phyloP scores from a whole-genome alignment of 2,888 invertebrate species.

The Polietes domitor region DNA sequence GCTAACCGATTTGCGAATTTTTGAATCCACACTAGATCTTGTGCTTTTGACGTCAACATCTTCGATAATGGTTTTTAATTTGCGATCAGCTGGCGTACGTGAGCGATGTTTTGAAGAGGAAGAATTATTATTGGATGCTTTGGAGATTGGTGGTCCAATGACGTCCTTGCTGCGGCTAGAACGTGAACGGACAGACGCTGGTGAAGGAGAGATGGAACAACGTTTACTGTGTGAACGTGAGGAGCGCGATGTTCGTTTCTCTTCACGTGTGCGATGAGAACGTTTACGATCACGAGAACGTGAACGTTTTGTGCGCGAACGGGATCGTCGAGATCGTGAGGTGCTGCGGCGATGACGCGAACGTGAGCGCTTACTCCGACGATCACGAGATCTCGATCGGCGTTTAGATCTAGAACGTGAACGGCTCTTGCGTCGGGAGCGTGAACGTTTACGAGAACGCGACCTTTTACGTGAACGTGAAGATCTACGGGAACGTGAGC shows the following conservation, averaged over 20 bases:
- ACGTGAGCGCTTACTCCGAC: conserved; percentile 72
- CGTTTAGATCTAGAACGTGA: conserved; percentile 78
- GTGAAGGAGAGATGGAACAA: conserved; percentile 79
- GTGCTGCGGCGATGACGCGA: conserved; percentile 78
- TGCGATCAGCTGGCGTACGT: conserved; percentile 79
- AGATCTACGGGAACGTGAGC: conserved; percentile 84
- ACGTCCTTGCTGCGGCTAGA: conserved; percentile 79
- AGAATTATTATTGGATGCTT: conserved; percentile 68
- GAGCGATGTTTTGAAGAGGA: conserved; percentile 78
- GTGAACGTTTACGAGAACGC: conserved; percentile 81
- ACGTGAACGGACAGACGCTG: conserved; percentile 73
- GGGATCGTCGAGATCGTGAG: conserved; percentile 74
- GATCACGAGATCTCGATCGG: conserved; percentile 76
- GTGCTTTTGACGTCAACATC: conserved; percentile 76
- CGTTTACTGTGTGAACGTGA: conserved; percentile 80
- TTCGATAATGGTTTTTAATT: conserved; percentile 77
- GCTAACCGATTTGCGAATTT: conserved; percentile 82
- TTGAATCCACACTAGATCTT: conserved; percentile 80
- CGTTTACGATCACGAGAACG: conserved; percentile 84
- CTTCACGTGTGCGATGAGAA: conserved; percentile 81
- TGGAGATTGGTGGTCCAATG: conserved; percentile 64
- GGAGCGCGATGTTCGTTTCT: conserved; percentile 81
- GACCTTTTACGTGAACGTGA: conserved; percentile 82
- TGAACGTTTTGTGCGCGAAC: conserved; percentile 75
- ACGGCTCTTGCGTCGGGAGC: conserved; percentile 82